Base-by-base conservation (phyloP, 2,797 vertebrate species). In the Mionectes olivaceus region DNA sequence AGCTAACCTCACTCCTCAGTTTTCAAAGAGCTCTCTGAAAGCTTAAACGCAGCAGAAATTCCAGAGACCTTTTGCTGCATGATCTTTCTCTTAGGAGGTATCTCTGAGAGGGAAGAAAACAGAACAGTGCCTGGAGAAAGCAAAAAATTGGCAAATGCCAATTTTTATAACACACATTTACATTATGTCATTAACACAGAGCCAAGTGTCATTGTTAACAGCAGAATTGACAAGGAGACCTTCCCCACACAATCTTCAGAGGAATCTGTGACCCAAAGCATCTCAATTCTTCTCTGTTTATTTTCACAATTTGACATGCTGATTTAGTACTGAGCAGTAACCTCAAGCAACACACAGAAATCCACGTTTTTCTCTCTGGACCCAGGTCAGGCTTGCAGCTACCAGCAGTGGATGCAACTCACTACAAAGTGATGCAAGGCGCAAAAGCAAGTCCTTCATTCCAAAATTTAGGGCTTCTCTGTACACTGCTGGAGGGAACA, bases 11-110 rank as follows among this genome's bases (percentile, higher is more conserved):
- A 60, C 5, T 83, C 44, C 19, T 35, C 30, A 35, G 23, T 67
- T 89, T 93, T 60, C 88, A 87, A 30, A 76, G 30, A 83, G 25
- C 7, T 82, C 43, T 71, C 41, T n/a, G 53, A 87, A 90, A 47
- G 12, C 33, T 69, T 23, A 63, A 89, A 55, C 32, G 37, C 16
- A 77, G 56, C 18, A 77, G 27, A 85, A 87, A 83, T 41, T 47
- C 37, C 33, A 10, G 74, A 59, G 43, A 56, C 13, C 6, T 59
- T 74, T 50, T 64, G 18, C 28, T 47, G 5, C 39, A 76, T 27
- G 11, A 44, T 47, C 17, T 9, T 89, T 35, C 19, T 76, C n/a
- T 49, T 28, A 67, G 22, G 7, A 56, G 37, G 50, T 5, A 81
- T 41, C 33, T 60, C 41, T 46, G 32, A 65, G 43, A 43, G 14